Percentiles rank a stretch among this genome's conserved stretches.
These are phyloP conservation scores for Mobula birostris DNA, from an alignment of 2,113 vertebrate genomes.

Conservation along the genomic window DNA sequence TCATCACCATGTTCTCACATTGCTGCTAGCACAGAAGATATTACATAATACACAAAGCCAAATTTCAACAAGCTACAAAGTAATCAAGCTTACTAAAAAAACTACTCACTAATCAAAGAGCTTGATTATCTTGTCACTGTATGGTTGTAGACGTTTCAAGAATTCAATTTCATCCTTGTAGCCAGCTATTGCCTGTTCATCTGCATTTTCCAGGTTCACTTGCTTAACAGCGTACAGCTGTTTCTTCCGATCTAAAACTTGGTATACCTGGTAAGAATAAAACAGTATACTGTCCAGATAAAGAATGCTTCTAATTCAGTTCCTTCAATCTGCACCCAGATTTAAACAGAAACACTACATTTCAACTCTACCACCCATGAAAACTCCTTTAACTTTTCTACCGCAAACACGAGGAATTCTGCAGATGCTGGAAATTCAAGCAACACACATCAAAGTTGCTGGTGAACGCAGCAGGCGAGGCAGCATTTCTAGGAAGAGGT, in stretches of 20 bases:
- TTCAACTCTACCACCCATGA: background rate
- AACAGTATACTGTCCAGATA: background rate
- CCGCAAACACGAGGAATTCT: too few relatives aligned
- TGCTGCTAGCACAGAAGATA: background rate
- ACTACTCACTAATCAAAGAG: conserved; percentile 86
- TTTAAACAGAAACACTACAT: background rate
- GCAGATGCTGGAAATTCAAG: too few relatives aligned
- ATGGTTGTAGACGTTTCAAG: conserved; percentile 83
- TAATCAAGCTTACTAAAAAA: background rate
- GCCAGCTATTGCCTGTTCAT: conserved; percentile 78
- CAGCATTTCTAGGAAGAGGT: too few relatives aligned
- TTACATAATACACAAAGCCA: background rate
- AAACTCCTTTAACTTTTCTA: background rate
- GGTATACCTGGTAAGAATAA: conserved; percentile 71
- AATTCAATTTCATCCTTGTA: conserved; percentile 96
- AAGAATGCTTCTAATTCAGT: background rate
- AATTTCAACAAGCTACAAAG: background rate
- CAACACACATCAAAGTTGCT: too few relatives aligned
- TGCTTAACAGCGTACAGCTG: conserved; percentile 88
- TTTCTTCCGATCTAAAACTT: conserved; percentile 84
- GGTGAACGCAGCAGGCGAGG: too few relatives aligned
- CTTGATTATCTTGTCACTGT: conserved; percentile 91
- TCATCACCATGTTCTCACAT: background rate
- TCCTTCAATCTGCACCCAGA: background rate
- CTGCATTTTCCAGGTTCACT: conserved; percentile 84